phyloP scores from a whole-genome alignment of 2,888 invertebrate genomes.

The Amblyteles armatorius region DNA sequence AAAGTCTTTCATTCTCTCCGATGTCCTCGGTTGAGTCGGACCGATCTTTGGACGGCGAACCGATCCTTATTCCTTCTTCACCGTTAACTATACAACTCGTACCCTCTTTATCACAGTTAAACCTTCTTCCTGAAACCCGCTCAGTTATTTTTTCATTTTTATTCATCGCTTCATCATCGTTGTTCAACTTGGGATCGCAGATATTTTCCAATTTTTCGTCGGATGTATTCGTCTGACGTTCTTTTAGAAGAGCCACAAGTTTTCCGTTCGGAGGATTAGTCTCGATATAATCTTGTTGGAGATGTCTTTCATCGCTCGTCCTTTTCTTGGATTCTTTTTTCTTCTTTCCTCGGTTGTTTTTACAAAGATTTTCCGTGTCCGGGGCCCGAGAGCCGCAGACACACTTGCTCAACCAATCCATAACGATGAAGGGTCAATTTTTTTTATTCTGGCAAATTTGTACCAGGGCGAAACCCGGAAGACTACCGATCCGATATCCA shows the following conservation, averaged over 20 bases:
- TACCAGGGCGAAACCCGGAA: not conserved
- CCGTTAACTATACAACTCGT: not conserved
- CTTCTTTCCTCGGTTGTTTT: slow-evolving; percentile 28
- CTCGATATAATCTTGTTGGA: slow-evolving; percentile 24
- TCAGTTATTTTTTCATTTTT: slow-evolving; percentile 18
- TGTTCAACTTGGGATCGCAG: slow-evolving; percentile 21
- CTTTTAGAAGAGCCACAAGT: slow-evolving; percentile 25
- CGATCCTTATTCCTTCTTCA: not conserved
- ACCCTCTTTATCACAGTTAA: slow-evolving; percentile 25
- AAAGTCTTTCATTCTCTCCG: not conserved
- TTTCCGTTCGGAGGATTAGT: slow-evolving; percentile 12
- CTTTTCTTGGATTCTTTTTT: slow-evolving; percentile 49
- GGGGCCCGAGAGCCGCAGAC: slow-evolving; percentile 69
- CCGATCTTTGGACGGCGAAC: not conserved
- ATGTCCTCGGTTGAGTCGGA: not conserved
- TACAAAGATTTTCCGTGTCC: slow-evolving; percentile 37
- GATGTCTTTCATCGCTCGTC: slow-evolving; percentile 41
- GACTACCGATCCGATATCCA: not conserved
- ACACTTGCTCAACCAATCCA: slow-evolving; percentile 72
- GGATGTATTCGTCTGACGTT: slow-evolving; percentile 1
- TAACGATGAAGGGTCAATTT: slow-evolving; percentile 9
- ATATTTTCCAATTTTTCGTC: slow-evolving; percentile 26
- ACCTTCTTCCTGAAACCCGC: not conserved
- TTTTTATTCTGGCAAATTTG: not conserved
- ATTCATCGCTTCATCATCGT: not conserved